Evolutionary conservation across 2,797 vertebrate species (phyloP), one percentile per base, ranked within the genome.

Genomic region (Tauraco hartlaubi): DNA sequence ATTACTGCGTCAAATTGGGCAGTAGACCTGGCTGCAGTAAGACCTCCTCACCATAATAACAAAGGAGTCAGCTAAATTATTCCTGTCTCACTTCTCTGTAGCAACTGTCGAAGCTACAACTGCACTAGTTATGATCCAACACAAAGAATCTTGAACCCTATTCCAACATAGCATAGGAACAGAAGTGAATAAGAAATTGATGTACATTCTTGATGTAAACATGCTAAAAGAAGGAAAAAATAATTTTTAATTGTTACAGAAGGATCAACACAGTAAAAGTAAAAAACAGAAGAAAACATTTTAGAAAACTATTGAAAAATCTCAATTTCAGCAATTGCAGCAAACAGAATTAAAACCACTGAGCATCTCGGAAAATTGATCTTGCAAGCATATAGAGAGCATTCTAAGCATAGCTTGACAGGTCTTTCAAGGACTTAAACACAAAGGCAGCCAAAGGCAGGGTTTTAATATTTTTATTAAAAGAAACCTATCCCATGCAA

Each of bases 401-500:
- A 63, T 82, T 81, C 18, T 35, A 67, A 68, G 49, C 31, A n/a
- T 48, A 82, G 52, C 28, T 63, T 81, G 44, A 75, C 48, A 63
- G 43, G 69, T 52, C 55, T 91, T 92, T 88, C 52, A 85, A 71
- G 75, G 75, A 62, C 46, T 77, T 66, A 33, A 82, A 81, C 17
- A 52, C 39, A 80, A 91, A 92, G 14, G 59, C 72, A 74, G 72
- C 22, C 29, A 66, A 71, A 90, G 64, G 20, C 37, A 78, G 20
- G 26, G 39, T 72, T 66, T 71, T 13, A 4, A 26, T 89, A 86
- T 67, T 94, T 88, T 94, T 85, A 80, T 93, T 90, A 62, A 66
- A 83, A 95, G 88, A 81, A 96, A 77, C 48, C 62, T 15, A 77
- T 90, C 76, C 48, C 69, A 86, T 48, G 59, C 69, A 81, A 81